phyloP scores from a whole-genome alignment of 2,888 invertebrate genomes.

The Rhodophaea formosa region DNA sequence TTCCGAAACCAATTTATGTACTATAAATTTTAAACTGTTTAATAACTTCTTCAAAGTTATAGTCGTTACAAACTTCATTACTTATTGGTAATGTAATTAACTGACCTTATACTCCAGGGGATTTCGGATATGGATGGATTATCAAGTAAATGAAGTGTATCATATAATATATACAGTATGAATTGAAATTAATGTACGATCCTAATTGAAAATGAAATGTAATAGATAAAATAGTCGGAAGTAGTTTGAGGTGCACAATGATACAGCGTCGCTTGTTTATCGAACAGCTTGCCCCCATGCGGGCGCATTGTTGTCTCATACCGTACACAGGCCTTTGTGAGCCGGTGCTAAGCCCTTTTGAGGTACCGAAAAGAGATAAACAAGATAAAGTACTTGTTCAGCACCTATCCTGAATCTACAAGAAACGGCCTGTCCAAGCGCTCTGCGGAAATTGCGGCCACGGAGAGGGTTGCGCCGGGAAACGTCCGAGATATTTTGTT shows the following conservation, averaged over 20 bases:
- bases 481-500: slow-evolving; percentile 51
- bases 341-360: slow-evolving; percentile 36
- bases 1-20: background rate
- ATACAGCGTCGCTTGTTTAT: slow-evolving; percentile 44
- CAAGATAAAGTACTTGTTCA: slow-evolving; percentile 54
- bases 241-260: slow-evolving; percentile 38
- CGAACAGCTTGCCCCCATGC: slow-evolving; percentile 54
- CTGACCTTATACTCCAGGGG: slow-evolving; percentile 1
- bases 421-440: slow-evolving; percentile 36
- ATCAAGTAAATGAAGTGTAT: background rate
- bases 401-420: slow-evolving; percentile 42
- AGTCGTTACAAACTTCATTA: slow-evolving; percentile 13
- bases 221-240: slow-evolving; percentile 23
- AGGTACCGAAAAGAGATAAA: slow-evolving; percentile 51
- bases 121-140: background rate
- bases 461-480: slow-evolving; percentile 43
- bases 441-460: slow-evolving; percentile 52
- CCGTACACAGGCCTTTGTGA: slow-evolving; percentile 45
- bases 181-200: slow-evolving; percentile 12
- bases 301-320: slow-evolving; percentile 61
- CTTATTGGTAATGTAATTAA: slow-evolving; percentile 2
- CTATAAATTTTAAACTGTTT: background rate
- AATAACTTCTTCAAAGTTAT: slow-evolving; percentile 27
- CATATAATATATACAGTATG: slow-evolving; percentile 3
- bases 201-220: background rate